These are phyloP conservation scores for Terrapene triunguis DNA, from an alignment of 2,113 vertebrate genomes.

Conservation along the genomic window DNA sequence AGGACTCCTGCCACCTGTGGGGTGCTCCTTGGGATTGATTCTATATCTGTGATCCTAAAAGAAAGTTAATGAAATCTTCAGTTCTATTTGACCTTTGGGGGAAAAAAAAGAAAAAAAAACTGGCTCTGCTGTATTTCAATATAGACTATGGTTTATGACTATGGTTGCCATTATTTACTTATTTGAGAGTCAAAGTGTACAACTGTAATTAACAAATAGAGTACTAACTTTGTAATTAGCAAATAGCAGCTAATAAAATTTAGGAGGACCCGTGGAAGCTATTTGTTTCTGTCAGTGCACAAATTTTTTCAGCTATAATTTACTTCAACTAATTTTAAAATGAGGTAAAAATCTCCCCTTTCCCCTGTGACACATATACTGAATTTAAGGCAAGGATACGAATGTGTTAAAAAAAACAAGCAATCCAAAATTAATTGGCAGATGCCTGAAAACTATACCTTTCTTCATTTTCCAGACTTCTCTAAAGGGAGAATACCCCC, in stretches of 20 bases:
- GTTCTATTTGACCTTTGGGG: background rate
- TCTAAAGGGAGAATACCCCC: background rate
- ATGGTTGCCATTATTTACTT: background rate
- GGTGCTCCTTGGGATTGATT: slow-evolving; percentile 32
- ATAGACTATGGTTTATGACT: accelerated
- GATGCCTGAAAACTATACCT: background rate
- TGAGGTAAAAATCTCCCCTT: background rate
- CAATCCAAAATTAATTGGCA: background rate
- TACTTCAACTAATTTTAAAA: background rate
- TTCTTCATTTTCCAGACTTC: background rate
- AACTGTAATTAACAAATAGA: background rate
- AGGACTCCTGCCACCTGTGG: slow-evolving; percentile 36
- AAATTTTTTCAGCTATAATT: background rate
- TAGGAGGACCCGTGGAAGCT: background rate
- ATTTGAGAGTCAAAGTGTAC: slow-evolving; percentile 9
- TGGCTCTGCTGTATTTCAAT: background rate
- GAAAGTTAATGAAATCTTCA: accelerated
- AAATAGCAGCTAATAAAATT: background rate
- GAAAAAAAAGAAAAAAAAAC: background rate
- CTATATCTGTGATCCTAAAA: background rate
- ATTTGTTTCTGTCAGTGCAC: background rate
- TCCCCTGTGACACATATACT: background rate
- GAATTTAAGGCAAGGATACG: background rate
- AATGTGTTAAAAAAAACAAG: background rate
- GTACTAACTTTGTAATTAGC: background rate